Base-by-base conservation (phyloP, 2,113 vertebrate species). In the Siniperca knerii region DNA sequence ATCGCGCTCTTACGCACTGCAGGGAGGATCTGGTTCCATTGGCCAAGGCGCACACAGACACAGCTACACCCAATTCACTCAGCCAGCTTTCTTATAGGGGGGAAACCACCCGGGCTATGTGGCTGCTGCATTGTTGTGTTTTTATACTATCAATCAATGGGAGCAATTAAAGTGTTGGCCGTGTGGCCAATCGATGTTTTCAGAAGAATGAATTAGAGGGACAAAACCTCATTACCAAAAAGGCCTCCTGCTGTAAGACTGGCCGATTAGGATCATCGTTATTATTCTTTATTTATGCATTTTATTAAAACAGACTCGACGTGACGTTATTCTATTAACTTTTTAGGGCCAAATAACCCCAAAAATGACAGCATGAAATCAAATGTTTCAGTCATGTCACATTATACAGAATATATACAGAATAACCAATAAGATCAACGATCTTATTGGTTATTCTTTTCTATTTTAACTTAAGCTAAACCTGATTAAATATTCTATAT, bases 11-110 rank as follows among this genome's bases (percentile, higher is more conserved):
- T 99, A 99, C 98, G 98, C 98, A 98, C 98, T 97, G 97, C 97
- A 96, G 97, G 98, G 97, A 97, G 98, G 98, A 98, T 97, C 97
- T 96, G 97, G 97, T 97, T 98, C 98, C 97, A 99, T 99, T 99
- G 98, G 98, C 97, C 97, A 97, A 96, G 96, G 96, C 96, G 94
- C 95, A 87, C 88, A 91, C 95, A 97, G 93, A 97, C 92, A 83
- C 90, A 96, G 95, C 93, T 95, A 97, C 98, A 98, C 98, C 97
- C 95, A 98, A 96, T 97, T 97, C 96, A 95, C 96, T 95, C 95
- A 95, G 97, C 96, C 96, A 97, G 97, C 97, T 97, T 96, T 96
- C 95, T 96, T 90, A 90, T 84, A 86, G 81, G 89, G 83, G 91
- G 87, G 79, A 80, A 96, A 96, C 73, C 89, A 93, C 87, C 84